phyloP scores from a whole-genome alignment of 2,888 invertebrate genomes.

The Tetheella fluctuosa region DNA sequence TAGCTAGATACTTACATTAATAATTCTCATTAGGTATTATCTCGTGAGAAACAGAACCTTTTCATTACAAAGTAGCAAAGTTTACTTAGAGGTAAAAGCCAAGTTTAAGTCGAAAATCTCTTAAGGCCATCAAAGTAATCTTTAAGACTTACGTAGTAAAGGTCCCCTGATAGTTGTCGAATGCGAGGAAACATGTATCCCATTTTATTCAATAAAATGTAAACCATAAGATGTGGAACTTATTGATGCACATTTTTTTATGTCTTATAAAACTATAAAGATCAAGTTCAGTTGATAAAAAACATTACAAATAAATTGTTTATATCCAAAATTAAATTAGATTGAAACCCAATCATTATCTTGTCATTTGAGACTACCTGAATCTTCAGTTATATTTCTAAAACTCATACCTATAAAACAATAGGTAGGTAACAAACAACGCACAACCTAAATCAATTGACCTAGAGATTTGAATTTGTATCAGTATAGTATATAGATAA shows the following conservation, averaged over 20 bases:
- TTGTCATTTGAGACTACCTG: no score
- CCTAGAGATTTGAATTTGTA: no score
- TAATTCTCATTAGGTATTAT: constrained; percentile 4
- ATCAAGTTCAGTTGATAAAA: no score
- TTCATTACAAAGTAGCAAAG: constrained; percentile 43
- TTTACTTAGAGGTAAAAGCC: constrained; percentile 54
- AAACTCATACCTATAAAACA: no score
- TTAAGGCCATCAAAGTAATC: constrained; percentile 59
- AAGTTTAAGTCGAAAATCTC: constrained; percentile 66
- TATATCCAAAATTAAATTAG: no score
- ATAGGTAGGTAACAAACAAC: no score
- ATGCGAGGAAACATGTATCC: background rate
- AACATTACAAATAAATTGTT: no score
- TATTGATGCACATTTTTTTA: background rate
- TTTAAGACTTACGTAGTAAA: constrained; percentile 40
- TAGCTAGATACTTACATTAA: background rate
- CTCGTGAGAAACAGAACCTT: constrained; percentile 20
- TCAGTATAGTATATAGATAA: no score
- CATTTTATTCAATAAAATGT: background rate
- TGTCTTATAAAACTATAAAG: no score
- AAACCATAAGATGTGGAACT: background rate
- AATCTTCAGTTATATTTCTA: no score
- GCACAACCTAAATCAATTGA: no score
- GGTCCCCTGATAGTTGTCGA: constrained; percentile 23
- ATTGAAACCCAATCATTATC: no score